Evolutionary conservation across 2,113 vertebrate species (phyloP).

Genomic region (Caracal caracal): DNA sequence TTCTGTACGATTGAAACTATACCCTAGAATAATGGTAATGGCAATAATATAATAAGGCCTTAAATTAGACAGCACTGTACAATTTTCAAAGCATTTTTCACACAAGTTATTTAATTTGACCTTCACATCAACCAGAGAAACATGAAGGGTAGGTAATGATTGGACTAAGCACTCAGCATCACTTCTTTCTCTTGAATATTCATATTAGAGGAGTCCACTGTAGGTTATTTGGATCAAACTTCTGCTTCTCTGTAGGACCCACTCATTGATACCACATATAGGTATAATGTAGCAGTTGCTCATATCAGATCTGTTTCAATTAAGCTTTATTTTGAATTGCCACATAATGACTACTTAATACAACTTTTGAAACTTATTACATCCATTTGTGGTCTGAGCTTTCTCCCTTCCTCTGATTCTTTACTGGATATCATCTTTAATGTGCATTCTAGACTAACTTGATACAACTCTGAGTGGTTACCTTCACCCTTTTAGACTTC

Average conservation of each 20-base stretch:
- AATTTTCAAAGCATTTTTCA: slow-evolving; percentile 15
- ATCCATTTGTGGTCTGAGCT: not conserved
- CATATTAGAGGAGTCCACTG: not conserved
- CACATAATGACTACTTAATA: not conserved
- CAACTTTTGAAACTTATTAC: not conserved
- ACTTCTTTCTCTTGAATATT: not conserved
- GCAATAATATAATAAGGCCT: not conserved
- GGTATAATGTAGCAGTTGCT: not conserved
- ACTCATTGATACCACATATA: not conserved
- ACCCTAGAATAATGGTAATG: not conserved
- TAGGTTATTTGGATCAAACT: not conserved
- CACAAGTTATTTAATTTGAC: slow-evolving; percentile 3
- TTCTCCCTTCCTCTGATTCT: not conserved
- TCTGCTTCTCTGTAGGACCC: not conserved
- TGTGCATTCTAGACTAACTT: not conserved
- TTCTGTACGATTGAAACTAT: not conserved
- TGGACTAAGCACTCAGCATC: not conserved
- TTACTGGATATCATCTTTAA: not conserved
- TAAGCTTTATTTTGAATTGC: not conserved
- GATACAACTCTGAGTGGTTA: not conserved
- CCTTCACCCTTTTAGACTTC: not conserved
- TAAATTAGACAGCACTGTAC: not conserved
- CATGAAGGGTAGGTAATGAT: not conserved
- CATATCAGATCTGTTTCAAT: not conserved
- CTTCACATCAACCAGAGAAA: not conserved